Base-by-base conservation (phyloP, 2,888 invertebrate species). In the Liopterus haemorrhoidalis region DNA sequence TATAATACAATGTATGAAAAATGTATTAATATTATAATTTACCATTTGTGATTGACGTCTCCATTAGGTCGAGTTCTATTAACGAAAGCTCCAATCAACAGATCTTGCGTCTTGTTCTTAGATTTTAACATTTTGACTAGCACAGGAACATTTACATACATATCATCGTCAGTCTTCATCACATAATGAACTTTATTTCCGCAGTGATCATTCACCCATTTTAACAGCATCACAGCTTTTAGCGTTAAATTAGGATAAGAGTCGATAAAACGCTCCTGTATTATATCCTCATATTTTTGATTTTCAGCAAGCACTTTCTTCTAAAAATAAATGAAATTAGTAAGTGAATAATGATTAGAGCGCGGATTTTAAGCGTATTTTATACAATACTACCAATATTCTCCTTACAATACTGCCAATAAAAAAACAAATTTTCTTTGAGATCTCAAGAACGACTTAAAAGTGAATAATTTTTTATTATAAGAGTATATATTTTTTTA, bases 111-210 rank as follows among this genome's bases (percentile, higher is more conserved):
- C 5, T 51, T 50, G 46, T 58, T 60, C 38, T 51, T 56, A 12
- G 47, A 51, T 18, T 41, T 41, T 32, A 67, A 51, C 46, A 58
- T 55, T 18, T 56, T 44, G 19, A 82, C 57, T 8, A 86, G 65
- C 52, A 74, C 76, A 5, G 79, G 79, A 41, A 86, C 69, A 62
- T 86, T 85, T 1, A 87, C 75, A 58, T 82, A 86, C 68, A 85
- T 84, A 54, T 87, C 87, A 49, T 87, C 87, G 50, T 86, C 86
- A 1, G 83, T 81, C 68, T 87, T 87, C 61, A 87, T 71, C 15
- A 86, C 71, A 66, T 79, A 86, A 31, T 77, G 75, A 0, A 77
- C 77, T 24, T 71, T 65, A 43, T 69, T 65, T 22, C 31, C 42
- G 54, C 86, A 86, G 54, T 78, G 75, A 21, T 72, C 73, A 4